Conservation (phyloP, 2,113 vertebrate genomes). For the Engraulis encrasicolus region DNA sequence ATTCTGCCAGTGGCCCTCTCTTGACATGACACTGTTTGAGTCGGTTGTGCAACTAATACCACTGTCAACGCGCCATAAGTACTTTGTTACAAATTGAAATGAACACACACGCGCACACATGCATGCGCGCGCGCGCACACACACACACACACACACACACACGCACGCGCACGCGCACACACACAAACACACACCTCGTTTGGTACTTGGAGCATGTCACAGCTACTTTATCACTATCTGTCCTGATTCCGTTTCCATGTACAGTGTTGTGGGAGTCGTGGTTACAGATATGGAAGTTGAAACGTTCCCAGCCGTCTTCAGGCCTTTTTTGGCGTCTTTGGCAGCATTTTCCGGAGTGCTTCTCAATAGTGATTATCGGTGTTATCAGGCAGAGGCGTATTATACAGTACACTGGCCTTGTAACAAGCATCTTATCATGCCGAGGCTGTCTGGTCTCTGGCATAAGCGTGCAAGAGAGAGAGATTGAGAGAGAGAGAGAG, state of each 20-base stretch:
- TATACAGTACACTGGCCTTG: conserved; percentile 23
- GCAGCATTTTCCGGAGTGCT: background rate
- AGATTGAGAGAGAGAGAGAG: background rate
- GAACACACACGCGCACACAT: too few species aligned
- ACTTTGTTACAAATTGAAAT: too few species aligned
- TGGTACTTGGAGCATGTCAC: too few species aligned
- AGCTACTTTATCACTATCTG: background rate
- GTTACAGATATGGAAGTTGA: background rate
- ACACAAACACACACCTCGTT: background rate
- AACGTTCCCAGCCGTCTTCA: background rate
- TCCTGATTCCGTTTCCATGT: background rate
- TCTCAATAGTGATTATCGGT: conserved; percentile 5
- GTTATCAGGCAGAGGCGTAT: conserved; percentile 24
- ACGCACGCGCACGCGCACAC: background rate
- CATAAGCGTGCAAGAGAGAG: background rate
- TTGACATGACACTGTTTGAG: too few species aligned
- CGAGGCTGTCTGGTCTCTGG: background rate
- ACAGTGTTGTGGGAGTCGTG: background rate
- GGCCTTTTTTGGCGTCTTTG: background rate
- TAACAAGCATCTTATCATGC: conserved; percentile 31
- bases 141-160: background rate
- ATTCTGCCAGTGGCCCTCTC: too few species aligned
- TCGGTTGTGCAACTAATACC: too few species aligned
- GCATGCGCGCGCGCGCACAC: too few species aligned
- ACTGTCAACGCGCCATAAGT: too few species aligned